Conservation (phyloP, 1,140 invertebrate species). For the Metopolophium dirhodum region DNA sequence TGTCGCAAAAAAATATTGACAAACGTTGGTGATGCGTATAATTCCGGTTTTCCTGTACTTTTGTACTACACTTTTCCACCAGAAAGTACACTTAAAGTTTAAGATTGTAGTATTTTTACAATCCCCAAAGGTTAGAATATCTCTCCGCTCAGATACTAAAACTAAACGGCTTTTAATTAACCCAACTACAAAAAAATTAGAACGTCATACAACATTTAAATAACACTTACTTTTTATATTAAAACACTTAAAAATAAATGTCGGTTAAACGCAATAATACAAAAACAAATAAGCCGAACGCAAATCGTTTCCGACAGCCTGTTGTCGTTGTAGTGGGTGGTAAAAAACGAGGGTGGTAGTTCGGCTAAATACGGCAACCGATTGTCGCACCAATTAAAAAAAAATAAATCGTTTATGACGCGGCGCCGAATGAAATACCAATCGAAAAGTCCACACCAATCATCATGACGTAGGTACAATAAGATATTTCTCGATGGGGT, state of each 20-base stretch:
- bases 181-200: background rate
- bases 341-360: background rate
- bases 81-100: no score
- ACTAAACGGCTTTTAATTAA: background rate
- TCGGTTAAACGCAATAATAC: background rate
- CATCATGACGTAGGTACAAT: background rate
- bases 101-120: background rate
- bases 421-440: background rate
- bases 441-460: background rate
- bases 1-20: no score
- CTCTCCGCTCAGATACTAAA: background rate
- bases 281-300: background rate
- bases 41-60: no score
- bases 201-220: background rate
- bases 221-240: background rate
- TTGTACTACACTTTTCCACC: no score
- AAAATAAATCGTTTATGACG: background rate
- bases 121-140: background rate
- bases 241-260: background rate
- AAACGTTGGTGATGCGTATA: no score
- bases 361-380: background rate
- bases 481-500: background rate
- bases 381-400: background rate
- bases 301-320: background rate
- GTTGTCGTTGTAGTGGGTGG: no score